Conservation (phyloP, 2,888 invertebrate genomes). For the Papilio gigon region DNA sequence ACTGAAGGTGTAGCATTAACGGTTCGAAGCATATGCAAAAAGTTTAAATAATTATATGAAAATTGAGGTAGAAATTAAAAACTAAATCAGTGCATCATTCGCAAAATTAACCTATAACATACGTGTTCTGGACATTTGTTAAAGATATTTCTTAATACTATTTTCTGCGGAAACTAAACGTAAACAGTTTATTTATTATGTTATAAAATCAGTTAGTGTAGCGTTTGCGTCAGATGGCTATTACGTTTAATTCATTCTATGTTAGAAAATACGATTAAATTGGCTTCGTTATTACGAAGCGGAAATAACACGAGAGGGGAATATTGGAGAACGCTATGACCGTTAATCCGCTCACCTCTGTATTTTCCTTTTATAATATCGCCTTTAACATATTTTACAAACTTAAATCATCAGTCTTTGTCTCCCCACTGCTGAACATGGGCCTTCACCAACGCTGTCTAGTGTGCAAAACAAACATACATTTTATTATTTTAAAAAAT, state of each 20-base stretch:
- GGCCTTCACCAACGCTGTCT: too few species aligned
- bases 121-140: too few species aligned
- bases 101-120: too few species aligned
- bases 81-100: too few species aligned
- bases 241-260: neutral
- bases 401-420: too few species aligned
- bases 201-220: neutral
- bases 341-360: constrained; percentile 18
- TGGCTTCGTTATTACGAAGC: constrained; percentile 32
- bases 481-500: too few species aligned
- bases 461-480: too few species aligned
- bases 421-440: too few species aligned
- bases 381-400: neutral
- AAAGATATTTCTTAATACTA: neutral
- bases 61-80: too few species aligned
- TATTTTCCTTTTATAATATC: constrained; percentile 19
- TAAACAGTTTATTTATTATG: neutral
- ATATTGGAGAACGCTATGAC: constrained; percentile 5
- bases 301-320: constrained; percentile 12
- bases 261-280: constrained; percentile 30
- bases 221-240: neutral
- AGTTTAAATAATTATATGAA: too few species aligned
- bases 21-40: too few species aligned
- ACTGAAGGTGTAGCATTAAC: too few species aligned
- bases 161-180: neutral